A percentile compares a stretch with the other conserved stretches of the same genome.
phyloP scores from a whole-genome alignment of 37 sponge, comb jelly and placozoan species.

The Axinella damicornis region DNA sequence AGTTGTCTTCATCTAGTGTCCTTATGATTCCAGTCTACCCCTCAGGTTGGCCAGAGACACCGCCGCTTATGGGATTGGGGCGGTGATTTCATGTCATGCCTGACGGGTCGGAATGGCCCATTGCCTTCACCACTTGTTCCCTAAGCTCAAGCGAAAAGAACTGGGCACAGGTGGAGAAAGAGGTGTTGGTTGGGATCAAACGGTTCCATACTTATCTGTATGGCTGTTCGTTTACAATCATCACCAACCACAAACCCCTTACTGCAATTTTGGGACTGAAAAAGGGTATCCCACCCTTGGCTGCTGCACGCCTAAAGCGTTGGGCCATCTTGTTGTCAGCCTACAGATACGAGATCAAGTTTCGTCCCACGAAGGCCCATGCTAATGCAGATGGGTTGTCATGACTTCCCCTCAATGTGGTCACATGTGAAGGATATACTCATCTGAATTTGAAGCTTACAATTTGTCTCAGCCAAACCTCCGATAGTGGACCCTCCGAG shows the following conservation, averaged over 20 bases:
- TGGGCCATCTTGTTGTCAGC: constrained; percentile 9
- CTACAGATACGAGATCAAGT: constrained; percentile 4
- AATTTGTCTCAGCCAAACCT: neutral
- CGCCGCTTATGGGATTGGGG: constrained; percentile 62
- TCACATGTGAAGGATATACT: neutral
- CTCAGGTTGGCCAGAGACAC: constrained; percentile 45
- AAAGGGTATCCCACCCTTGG: no score
- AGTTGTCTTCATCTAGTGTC: constrained; percentile 14
- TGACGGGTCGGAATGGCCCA: constrained; percentile 44
- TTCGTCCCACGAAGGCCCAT: neutral
- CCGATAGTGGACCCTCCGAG: no score
- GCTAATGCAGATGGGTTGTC: no score
- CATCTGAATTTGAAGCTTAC: neutral
- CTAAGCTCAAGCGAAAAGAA: neutral
- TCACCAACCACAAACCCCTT: no score
- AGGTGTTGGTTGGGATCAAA: no score
- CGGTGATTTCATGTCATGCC: constrained; percentile 54
- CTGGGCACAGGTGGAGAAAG: constrained; percentile 8
- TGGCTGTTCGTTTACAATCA: no score
- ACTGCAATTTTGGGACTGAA: no score
- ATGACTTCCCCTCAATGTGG: neutral
- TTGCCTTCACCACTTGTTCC: no score
- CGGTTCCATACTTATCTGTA: no score
- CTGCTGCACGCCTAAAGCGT: neutral
- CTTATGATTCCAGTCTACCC: constrained; percentile 44